These are phyloP conservation scores for Zosterops pallidus DNA, from an alignment of 2,113 vertebrate species.

Conservation along the genomic window DNA sequence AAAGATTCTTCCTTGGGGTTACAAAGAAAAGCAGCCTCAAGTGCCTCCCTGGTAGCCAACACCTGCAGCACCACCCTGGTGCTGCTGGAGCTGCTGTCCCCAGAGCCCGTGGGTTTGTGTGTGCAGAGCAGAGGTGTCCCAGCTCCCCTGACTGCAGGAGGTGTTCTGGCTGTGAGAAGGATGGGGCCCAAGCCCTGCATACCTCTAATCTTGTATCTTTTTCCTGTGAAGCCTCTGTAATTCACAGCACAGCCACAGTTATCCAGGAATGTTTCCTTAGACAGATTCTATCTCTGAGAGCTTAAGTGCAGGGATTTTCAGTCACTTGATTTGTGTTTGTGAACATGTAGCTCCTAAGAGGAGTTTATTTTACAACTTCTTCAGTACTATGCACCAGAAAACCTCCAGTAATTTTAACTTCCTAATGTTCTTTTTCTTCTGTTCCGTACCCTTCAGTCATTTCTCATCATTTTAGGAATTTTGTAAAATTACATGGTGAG, in stretches of 20 bases:
- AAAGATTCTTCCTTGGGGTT: background rate
- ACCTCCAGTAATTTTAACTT: background rate
- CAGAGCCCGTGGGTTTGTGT: background rate
- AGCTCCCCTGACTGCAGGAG: constrained; percentile 8
- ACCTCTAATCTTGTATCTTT: constrained; percentile 29
- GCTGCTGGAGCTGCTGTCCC: background rate
- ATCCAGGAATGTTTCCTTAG: constrained; percentile 36
- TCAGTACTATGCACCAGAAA: background rate
- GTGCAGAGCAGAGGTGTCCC: constrained; percentile 7
- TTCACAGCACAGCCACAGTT: constrained; percentile 64
- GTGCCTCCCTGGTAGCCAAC: background rate
- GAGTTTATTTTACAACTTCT: constrained; percentile 54
- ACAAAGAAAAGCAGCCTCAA: background rate
- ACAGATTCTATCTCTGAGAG: constrained; percentile 61
- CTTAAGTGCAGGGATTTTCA: constrained; percentile 69
- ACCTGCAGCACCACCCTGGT: background rate
- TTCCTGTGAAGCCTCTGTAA: constrained; percentile 1
- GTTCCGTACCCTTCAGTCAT: background rate
- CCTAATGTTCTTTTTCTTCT: background rate
- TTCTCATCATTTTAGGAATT: background rate
- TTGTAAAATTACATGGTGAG: background rate
- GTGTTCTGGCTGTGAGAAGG: constrained; percentile 30
- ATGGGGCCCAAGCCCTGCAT: background rate
- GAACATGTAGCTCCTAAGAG: constrained; percentile 32
- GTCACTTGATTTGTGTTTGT: constrained; percentile 43